phyloP scores from a whole-genome alignment of 2,888 invertebrate genomes.

The Stictocephala bisonia region DNA sequence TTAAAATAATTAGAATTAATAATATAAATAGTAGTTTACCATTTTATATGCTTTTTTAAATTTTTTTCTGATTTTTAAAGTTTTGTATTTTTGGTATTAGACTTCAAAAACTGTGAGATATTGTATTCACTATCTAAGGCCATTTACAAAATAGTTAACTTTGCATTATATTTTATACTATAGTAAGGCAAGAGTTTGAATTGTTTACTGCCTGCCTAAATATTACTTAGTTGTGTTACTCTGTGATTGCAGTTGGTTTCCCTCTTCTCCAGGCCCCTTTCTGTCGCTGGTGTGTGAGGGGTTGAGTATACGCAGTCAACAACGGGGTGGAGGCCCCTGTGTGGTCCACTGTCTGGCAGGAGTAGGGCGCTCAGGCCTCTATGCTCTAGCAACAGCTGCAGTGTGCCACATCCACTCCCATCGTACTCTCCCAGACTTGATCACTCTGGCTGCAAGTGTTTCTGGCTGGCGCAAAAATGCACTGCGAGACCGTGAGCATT shows the following conservation, averaged over 20 bases:
- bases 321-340: constrained; percentile 71
- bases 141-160: not conserved
- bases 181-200: constrained; percentile 52
- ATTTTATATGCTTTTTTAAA: no score
- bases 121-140: no score
- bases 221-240: no score
- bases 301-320: constrained; percentile 71
- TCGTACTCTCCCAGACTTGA: constrained; percentile 70
- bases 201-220: no score
- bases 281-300: constrained; percentile 72
- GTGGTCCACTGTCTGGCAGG: constrained; percentile 64
- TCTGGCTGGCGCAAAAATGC: constrained; percentile 68
- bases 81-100: no score
- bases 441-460: constrained; percentile 63
- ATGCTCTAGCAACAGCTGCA: constrained; percentile 71
- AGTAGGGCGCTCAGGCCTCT: constrained; percentile 76
- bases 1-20: no score
- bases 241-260: constrained; percentile 71
- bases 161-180: not conserved
- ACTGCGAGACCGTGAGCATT: constrained; percentile 80
- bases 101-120: no score
- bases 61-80: no score
- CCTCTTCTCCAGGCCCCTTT: constrained; percentile 71
- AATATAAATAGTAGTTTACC: no score
- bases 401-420: constrained; percentile 75